These are phyloP conservation scores for Cheilosia urbana DNA, from an alignment of 2,888 invertebrate species.

Conservation along the genomic window DNA sequence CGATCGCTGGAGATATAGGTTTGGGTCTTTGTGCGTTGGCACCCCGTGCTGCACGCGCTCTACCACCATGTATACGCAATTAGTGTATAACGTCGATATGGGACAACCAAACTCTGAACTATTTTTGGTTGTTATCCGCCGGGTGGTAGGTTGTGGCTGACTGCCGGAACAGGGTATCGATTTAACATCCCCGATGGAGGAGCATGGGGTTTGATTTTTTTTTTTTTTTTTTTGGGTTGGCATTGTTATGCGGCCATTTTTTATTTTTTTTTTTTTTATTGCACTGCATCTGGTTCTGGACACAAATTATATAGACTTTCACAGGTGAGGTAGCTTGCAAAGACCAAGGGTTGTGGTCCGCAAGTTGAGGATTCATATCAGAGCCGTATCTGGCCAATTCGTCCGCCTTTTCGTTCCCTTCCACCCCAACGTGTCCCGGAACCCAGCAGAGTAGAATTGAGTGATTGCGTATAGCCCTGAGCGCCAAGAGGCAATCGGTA, in stretches of 20 bases:
- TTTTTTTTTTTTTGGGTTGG: neutral
- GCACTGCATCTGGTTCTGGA: too few species aligned
- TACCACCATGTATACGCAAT: slow-evolving; percentile 31
- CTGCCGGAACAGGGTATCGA: slow-evolving; percentile 53
- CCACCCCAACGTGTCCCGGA: too few species aligned
- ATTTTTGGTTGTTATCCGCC: slow-evolving; percentile 31
- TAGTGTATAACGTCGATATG: slow-evolving; percentile 38
- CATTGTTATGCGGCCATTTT: neutral
- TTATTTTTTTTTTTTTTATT: neutral
- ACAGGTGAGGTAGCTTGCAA: too few species aligned
- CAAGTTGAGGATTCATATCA: too few species aligned
- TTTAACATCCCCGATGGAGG: slow-evolving; percentile 51
- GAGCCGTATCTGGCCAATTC: too few species aligned
- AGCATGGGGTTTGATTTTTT: too few species aligned
- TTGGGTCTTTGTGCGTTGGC: slow-evolving; percentile 47
- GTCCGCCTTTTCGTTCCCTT: too few species aligned
- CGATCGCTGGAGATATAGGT: slow-evolving; percentile 68
- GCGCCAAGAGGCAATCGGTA: too few species aligned
- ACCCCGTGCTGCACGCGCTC: slow-evolving; percentile 50
- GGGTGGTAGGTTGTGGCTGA: slow-evolving; percentile 18
- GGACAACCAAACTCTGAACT: slow-evolving; percentile 41
- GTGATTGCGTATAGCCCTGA: too few species aligned
- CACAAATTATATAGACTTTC: too few species aligned
- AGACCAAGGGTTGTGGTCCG: too few species aligned
- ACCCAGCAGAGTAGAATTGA: too few species aligned